Evolutionary conservation across 2,797 vertebrate genomes (phyloP).

Genomic region (Eremophila alpestris): DNA sequence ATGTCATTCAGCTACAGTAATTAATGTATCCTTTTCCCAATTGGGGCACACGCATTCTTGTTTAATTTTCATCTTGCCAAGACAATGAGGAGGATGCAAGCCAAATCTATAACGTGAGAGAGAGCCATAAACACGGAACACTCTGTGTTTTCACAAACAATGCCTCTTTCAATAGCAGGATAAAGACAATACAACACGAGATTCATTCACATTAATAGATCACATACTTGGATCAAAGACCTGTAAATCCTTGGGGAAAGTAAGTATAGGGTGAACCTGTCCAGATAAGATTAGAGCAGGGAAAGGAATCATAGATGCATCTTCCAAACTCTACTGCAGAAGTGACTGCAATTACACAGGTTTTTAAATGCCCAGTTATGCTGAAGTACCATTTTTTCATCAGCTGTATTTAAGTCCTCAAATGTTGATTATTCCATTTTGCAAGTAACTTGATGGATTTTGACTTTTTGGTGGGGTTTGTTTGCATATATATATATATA

Average conservation of each 20-base stretch:
- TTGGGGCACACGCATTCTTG: not conserved
- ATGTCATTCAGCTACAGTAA: constrained; percentile 19
- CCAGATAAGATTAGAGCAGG: not conserved
- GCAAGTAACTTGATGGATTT: not conserved
- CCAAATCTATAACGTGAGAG: constrained; percentile 58
- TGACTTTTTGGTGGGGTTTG: not conserved
- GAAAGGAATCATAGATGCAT: not conserved
- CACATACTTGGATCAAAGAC: not conserved
- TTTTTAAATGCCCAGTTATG: not conserved
- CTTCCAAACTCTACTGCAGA: not conserved
- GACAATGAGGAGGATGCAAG: constrained; percentile 32
- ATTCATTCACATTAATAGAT: not conserved
- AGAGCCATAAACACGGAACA: not conserved
- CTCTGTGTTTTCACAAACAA: constrained; percentile 25
- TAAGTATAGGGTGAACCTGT: not conserved
- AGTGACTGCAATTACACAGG: not conserved
- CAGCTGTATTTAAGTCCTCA: not conserved
- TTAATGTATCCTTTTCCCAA: constrained; percentile 24
- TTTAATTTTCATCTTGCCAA: constrained; percentile 40
- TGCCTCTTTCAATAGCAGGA: constrained; percentile 22
- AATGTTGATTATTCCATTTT: not conserved
- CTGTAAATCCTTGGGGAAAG: not conserved
- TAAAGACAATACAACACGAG: constrained; percentile 26
- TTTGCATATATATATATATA: rapidly evolving
- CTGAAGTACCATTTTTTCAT: not conserved